Evolutionary conservation across 2,888 invertebrate genomes (phyloP).

Genomic region (Anticlea derivata): DNA sequence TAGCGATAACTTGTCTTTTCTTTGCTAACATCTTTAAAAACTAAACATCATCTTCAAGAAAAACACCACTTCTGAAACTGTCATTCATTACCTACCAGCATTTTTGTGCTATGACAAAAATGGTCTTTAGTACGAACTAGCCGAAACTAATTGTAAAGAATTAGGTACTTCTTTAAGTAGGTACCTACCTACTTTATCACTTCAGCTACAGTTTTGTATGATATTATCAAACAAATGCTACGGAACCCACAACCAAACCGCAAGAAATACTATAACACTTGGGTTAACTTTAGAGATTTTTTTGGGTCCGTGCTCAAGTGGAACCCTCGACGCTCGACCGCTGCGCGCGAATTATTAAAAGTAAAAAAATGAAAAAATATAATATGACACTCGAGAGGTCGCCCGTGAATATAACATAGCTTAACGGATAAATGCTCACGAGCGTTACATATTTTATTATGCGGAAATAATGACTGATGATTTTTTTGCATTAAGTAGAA

Average conservation of each 20-base stretch:
- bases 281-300: conserved; percentile 74
- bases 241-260: conserved; percentile 61
- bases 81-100: not conserved
- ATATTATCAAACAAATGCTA: too few species aligned
- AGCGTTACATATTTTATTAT: conserved; percentile 18
- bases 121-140: too few species aligned
- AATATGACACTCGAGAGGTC: conserved; percentile 62
- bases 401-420: conserved; percentile 60
- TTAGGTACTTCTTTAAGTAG: too few species aligned
- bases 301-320: conserved; percentile 79
- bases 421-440: conserved; percentile 51
- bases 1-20: too few species aligned
- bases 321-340: conserved; percentile 60
- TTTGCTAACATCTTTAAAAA: too few species aligned
- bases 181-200: too few species aligned
- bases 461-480: conserved; percentile 16
- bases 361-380: conserved; percentile 70
- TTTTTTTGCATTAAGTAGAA: not conserved
- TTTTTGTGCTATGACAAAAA: too few species aligned
- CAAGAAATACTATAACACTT: conserved; percentile 66
- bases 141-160: too few species aligned
- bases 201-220: too few species aligned
- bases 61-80: not conserved
- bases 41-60: too few species aligned
- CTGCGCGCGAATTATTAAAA: conserved; percentile 78